Percentiles rank a stretch among this genome's conserved stretches.
phyloP scores from a whole-genome alignment of 2,113 vertebrate genomes.

The Plecturocebus donacophilus region DNA sequence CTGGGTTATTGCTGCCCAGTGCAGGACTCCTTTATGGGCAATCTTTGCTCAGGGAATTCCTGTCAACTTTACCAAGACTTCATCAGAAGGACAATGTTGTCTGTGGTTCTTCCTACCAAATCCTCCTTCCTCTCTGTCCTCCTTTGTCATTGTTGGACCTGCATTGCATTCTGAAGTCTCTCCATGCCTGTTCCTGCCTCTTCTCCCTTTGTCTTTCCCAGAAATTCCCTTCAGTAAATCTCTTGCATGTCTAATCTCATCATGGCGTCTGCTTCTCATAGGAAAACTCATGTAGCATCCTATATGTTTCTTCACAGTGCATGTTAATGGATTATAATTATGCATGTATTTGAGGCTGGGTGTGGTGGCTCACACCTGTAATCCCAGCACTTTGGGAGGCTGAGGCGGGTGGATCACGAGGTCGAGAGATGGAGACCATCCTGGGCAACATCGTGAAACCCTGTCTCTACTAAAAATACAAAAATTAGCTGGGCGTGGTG shows the following conservation, averaged over 20 bases:
- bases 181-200: background rate
- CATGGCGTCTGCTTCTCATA: background rate
- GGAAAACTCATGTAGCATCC: background rate
- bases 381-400: too few relatives aligned
- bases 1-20: background rate
- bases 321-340: background rate
- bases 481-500: too few relatives aligned
- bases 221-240: background rate
- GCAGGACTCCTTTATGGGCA: too few relatives aligned
- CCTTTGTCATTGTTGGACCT: background rate
- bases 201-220: too few relatives aligned
- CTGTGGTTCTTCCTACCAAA: background rate
- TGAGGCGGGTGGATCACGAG: too few relatives aligned
- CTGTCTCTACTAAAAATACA: too few relatives aligned
- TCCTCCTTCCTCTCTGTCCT: background rate
- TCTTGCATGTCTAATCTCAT: background rate
- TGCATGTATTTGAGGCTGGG: background rate
- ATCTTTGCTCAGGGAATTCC: background rate
- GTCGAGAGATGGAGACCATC: too few relatives aligned
- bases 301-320: background rate
- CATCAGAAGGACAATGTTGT: background rate
- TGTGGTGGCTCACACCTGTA: too few relatives aligned
- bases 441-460: too few relatives aligned
- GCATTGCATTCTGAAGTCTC: background rate
- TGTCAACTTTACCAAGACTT: background rate